phyloP scores from a whole-genome alignment of 92 coral and sea anemone species.

The Ricordea florida region DNA sequence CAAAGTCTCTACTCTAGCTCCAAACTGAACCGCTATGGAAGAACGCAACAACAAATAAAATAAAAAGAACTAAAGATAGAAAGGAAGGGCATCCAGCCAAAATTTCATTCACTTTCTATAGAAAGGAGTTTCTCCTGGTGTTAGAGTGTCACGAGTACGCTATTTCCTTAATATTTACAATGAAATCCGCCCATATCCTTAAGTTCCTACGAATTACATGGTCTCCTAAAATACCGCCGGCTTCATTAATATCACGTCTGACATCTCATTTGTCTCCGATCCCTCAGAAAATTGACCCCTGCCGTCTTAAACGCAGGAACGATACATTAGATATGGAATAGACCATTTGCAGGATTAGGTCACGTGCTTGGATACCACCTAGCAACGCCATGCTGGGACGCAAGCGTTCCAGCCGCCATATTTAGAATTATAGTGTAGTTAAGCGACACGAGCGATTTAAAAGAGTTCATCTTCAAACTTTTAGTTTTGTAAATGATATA shows the following conservation, averaged over 20 bases:
- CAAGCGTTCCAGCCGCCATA: too few species aligned
- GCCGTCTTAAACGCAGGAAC: neutral
- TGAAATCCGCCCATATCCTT: slow-evolving; percentile 8
- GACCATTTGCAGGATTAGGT: neutral
- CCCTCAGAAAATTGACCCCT: slow-evolving; percentile 7
- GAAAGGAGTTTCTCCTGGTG: neutral
- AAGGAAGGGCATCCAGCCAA: neutral
- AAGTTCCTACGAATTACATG: slow-evolving; percentile 12
- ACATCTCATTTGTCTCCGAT: neutral
- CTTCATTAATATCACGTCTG: neutral
- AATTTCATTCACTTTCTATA: slow-evolving; percentile 6
- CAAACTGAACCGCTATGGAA: slow-evolving; percentile 12
- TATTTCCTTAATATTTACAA: slow-evolving; percentile 11
- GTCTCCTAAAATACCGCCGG: slow-evolving; percentile 14
- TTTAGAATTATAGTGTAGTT: too few species aligned
- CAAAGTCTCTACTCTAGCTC: too few species aligned
- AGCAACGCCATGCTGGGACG: too few species aligned
- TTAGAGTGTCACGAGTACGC: neutral
- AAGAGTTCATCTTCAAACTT: too few species aligned
- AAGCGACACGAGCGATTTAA: too few species aligned
- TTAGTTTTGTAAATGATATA: too few species aligned
- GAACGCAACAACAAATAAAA: neutral
- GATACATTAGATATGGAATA: neutral
- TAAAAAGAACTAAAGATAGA: neutral
- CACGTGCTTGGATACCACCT: too few species aligned